Conservation (phyloP, 2,113 vertebrate species). For the Oncorhynchus keta region DNA sequence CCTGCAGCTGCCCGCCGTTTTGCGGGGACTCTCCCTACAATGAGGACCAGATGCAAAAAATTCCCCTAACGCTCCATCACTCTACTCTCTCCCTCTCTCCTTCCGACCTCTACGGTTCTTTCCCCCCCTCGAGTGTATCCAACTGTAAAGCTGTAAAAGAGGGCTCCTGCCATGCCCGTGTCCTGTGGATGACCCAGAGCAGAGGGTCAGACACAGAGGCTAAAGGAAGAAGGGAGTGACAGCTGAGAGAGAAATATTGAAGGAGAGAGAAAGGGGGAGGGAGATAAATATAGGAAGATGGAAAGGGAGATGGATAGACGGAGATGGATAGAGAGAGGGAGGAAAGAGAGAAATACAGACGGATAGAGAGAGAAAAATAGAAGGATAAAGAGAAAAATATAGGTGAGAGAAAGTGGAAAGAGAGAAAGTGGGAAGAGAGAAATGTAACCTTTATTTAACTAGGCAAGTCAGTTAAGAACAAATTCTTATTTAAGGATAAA, state of each 20-base stretch:
- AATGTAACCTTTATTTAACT: no score
- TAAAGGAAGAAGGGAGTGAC: constrained; percentile 35
- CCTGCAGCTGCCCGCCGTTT: constrained; percentile 69
- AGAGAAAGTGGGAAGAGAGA: neutral
- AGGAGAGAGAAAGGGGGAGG: neutral
- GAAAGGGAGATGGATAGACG: neutral
- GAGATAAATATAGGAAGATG: neutral
- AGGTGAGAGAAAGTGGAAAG: neutral
- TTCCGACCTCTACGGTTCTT: constrained; percentile 39
- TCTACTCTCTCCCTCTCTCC: constrained; percentile 22
- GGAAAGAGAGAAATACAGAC: neutral
- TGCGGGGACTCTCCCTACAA: constrained; percentile 73
- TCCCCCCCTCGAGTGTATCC: constrained; percentile 30
- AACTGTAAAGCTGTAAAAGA: constrained; percentile 56
- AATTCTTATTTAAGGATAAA: no score
- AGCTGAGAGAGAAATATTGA: neutral
- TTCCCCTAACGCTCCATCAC: constrained; percentile 28
- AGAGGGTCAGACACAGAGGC: constrained; percentile 31
- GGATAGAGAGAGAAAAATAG: neutral
- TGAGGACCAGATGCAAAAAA: constrained; percentile 77
- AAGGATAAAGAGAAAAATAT: neutral
- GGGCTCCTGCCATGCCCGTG: constrained; percentile 35
- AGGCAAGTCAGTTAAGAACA: no score
- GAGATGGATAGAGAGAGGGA: neutral
- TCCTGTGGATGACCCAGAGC: constrained; percentile 50